phyloP scores from a whole-genome alignment of 1,140 invertebrate species.

The Rhynchophorus ferrugineus region DNA sequence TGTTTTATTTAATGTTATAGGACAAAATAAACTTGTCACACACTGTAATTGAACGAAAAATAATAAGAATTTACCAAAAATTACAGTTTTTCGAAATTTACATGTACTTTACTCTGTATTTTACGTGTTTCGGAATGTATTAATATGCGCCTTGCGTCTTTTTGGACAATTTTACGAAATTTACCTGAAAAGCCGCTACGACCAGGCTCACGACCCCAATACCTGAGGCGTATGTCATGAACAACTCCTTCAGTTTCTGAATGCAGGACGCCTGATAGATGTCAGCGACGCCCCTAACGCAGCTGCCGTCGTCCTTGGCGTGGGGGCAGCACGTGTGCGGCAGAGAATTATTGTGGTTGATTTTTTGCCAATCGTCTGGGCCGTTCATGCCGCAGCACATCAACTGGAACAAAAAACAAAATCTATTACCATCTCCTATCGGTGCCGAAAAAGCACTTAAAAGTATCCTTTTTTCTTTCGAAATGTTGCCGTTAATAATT shows the following conservation, averaged over 20 bases:
- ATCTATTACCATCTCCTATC: background rate
- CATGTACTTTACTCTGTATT: too few species aligned
- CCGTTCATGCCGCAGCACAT: slow-evolving; percentile 71
- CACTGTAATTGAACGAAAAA: too few species aligned
- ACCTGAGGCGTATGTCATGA: slow-evolving; percentile 61
- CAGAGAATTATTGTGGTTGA: slow-evolving; percentile 48
- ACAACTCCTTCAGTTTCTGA: slow-evolving; percentile 49
- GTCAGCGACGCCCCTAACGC: slow-evolving; percentile 45
- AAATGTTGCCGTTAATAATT: too few species aligned
- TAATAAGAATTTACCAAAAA: too few species aligned
- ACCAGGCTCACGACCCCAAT: slow-evolving; percentile 70
- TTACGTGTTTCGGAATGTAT: too few species aligned
- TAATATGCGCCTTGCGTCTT: too few species aligned
- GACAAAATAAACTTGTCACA: too few species aligned
- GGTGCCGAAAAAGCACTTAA: too few species aligned
- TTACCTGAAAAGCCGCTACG: slow-evolving; percentile 70
- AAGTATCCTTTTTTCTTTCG: too few species aligned
- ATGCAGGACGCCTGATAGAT: slow-evolving; percentile 56
- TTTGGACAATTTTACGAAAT: too few species aligned
- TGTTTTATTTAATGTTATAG: too few species aligned
- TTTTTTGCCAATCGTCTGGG: slow-evolving; percentile 57
- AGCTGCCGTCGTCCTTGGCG: slow-evolving; percentile 44
- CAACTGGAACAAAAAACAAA: slow-evolving; percentile 48
- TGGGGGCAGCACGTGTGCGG: slow-evolving; percentile 64
- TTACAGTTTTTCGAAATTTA: too few species aligned